A percentile compares a stretch with the other conserved stretches of the same genome.
phyloP scores from a whole-genome alignment of 2,113 vertebrate species.

The Anolis sagrei region DNA sequence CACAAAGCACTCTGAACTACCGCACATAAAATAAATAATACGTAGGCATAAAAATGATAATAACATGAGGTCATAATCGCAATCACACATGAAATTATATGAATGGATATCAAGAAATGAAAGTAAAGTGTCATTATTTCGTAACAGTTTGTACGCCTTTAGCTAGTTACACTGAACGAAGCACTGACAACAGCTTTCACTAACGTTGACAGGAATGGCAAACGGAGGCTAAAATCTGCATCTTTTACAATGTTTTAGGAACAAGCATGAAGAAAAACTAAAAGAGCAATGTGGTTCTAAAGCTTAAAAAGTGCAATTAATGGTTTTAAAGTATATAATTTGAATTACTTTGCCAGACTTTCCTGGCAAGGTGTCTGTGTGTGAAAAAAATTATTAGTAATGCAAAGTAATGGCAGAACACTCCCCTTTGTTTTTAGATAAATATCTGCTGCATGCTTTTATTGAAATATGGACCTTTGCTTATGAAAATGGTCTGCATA shows the following conservation, averaged over 20 bases:
- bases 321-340: not conserved
- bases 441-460: not conserved
- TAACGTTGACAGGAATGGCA: not conserved
- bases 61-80: too few species aligned
- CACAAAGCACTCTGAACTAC: too few species aligned
- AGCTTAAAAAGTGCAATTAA: not conserved
- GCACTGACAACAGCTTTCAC: too few species aligned
- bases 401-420: not conserved
- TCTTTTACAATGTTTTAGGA: not conserved
- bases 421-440: not conserved
- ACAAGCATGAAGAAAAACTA: not conserved
- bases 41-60: too few species aligned
- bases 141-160: too few species aligned
- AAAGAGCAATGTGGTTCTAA: not conserved
- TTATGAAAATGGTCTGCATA: not conserved
- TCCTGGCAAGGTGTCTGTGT: not conserved
- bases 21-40: too few species aligned
- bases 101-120: not conserved
- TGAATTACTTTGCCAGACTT: not conserved
- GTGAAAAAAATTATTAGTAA: not conserved
- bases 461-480: constrained; percentile 1
- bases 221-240: not conserved
- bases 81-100: too few species aligned
- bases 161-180: too few species aligned
- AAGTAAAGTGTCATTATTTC: not conserved